Conservation (phyloP, 2,888 invertebrate genomes). For the Cerastoderma edule region DNA sequence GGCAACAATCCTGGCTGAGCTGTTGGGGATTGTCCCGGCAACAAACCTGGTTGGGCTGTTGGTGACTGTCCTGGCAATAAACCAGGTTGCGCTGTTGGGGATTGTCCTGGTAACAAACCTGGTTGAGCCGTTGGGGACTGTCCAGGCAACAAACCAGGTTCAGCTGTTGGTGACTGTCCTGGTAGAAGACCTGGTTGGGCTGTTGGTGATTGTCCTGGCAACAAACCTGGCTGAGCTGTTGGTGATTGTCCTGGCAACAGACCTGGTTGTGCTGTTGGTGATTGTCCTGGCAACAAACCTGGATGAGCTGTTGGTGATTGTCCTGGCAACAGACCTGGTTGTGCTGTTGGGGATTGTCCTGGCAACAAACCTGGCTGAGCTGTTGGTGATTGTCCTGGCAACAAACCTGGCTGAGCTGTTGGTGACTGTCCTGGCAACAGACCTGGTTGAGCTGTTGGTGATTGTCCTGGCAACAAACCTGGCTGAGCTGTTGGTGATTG, state of each 20-base stretch:
- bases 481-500: conserved; percentile 51
- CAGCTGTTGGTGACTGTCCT: conserved; percentile 39
- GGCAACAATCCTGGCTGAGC: conserved; percentile 37
- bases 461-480: conserved; percentile 25
- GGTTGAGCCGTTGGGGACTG: conserved; percentile 51
- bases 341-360: conserved; percentile 37
- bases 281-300: conserved; percentile 49
- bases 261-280: conserved; percentile 40
- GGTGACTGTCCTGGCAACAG: conserved; percentile 36
- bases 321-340: conserved; percentile 30
- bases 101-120: conserved; percentile 37
- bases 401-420: conserved; percentile 38
- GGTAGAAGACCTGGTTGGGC: conserved; percentile 40
- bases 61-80: conserved; percentile 34
- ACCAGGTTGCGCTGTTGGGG: conserved; percentile 52
- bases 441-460: conserved; percentile 46
- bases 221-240: conserved; percentile 40
- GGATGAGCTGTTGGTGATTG: conserved; percentile 44
- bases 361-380: conserved; percentile 27
- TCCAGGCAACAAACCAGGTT: conserved; percentile 27
- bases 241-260: conserved; percentile 36
- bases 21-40: conserved; percentile 42
- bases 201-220: conserved; percentile 40
- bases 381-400: conserved; percentile 39
- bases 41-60: conserved; percentile 38